Conservation (phyloP, 2,113 vertebrate genomes). For the Vidua macroura region DNA sequence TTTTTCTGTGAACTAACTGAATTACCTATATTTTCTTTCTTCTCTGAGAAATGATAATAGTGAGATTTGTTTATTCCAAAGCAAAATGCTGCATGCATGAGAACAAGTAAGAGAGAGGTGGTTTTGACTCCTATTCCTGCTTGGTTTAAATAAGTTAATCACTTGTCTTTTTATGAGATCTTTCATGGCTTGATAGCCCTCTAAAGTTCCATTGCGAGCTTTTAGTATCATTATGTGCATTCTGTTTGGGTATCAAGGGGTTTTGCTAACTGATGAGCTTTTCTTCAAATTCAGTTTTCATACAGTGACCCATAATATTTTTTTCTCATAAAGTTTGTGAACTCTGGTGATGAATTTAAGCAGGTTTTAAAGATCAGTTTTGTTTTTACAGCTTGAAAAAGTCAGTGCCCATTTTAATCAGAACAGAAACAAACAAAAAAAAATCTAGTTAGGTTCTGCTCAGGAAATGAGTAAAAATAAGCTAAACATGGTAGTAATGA, state of each 20-base stretch:
- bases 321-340: conserved; percentile 41
- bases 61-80: conserved; percentile 31
- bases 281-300: conserved; percentile 50
- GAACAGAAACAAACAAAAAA: background rate
- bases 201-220: conserved; percentile 61
- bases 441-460: background rate
- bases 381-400: conserved; percentile 49
- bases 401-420: conserved; percentile 3
- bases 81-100: background rate
- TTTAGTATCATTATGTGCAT: conserved; percentile 66
- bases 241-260: conserved; percentile 33
- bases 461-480: conserved; percentile 24
- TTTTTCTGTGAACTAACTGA: background rate
- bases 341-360: background rate
- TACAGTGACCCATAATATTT: conserved; percentile 40
- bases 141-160: conserved; percentile 54
- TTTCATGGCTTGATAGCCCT: conserved; percentile 65
- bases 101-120: conserved; percentile 21
- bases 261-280: conserved; percentile 47
- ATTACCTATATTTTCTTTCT: background rate
- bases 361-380: background rate
- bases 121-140: background rate
- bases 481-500: conserved; percentile 13
- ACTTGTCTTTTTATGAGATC: conserved; percentile 64
- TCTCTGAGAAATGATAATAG: background rate